Percentiles rank a stretch among this genome's conserved stretches.
Conservation (phyloP, 2,113 vertebrate genomes). For the Bufo gargarizans region DNA sequence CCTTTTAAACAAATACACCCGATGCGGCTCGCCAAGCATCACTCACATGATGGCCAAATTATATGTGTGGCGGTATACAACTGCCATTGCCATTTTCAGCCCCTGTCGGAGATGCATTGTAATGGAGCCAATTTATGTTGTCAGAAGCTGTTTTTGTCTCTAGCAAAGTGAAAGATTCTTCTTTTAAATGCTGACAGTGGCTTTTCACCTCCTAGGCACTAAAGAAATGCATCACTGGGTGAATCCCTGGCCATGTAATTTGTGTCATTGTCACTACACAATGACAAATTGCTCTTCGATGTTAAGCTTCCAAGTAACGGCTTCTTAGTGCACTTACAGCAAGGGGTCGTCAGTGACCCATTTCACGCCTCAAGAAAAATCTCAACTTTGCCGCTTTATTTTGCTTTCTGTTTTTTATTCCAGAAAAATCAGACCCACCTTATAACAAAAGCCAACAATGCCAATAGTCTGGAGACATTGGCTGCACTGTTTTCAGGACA, state of each 20-base stretch:
- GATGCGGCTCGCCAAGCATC: background rate
- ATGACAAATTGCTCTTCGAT: conserved; percentile 51
- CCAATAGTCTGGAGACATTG: background rate
- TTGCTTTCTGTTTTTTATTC: background rate
- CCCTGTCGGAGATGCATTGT: conserved; percentile 19
- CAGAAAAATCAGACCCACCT: background rate
- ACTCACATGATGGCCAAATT: conserved; percentile 7
- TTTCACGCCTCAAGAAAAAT: conserved; percentile 31
- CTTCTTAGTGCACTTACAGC: conserved; percentile 42
- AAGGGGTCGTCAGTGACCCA: conserved; percentile 14
- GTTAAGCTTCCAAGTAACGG: conserved; percentile 34
- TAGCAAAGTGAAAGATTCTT: conserved; percentile 52
- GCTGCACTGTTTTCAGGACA: conserved; percentile 5
- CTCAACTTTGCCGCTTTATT: background rate
- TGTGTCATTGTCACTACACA: conserved; percentile 49
- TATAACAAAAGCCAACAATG: background rate
- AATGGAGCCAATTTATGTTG: conserved; percentile 49
- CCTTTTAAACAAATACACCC: background rate
- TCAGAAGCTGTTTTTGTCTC: conserved; percentile 26
- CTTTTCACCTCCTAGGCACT: conserved; percentile 30
- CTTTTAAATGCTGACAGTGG: conserved; percentile 49
- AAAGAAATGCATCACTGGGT: conserved; percentile 51
- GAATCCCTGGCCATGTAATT: conserved; percentile 52
- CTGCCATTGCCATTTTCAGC: conserved; percentile 7
- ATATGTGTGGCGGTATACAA: background rate